phyloP scores from a whole-genome alignment of 2,113 vertebrate genomes.

The Pseudorhombus dupliciocellatus region DNA sequence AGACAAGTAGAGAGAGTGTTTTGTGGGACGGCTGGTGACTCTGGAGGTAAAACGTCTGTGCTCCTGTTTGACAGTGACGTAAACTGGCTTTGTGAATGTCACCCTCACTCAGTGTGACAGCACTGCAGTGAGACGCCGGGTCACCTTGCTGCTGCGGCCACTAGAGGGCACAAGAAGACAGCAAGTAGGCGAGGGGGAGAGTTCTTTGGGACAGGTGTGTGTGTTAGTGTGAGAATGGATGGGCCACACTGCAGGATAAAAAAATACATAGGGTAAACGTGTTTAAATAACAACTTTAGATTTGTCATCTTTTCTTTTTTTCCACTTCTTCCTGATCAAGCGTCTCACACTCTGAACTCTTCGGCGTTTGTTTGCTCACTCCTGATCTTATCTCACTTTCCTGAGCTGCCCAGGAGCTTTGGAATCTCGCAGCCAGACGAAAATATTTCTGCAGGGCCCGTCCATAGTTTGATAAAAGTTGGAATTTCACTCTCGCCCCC shows the following conservation, averaged over 20 bases:
- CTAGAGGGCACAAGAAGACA: constrained; percentile 65
- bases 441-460: constrained; percentile 30
- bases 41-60: neutral
- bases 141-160: constrained; percentile 38
- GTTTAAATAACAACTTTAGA: neutral
- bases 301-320: neutral
- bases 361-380: constrained; percentile 44
- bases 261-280: too few species aligned
- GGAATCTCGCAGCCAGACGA: constrained; percentile 47
- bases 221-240: constrained; percentile 12
- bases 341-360: neutral
- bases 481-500: constrained; percentile 49
- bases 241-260: neutral
- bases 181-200: neutral
- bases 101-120: constrained; percentile 43
- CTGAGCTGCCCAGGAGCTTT: constrained; percentile 10
- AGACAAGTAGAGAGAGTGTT: too few species aligned
- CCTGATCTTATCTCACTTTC: constrained; percentile 41
- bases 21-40: too few species aligned
- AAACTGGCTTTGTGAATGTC: constrained; percentile 31
- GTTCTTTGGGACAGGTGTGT: neutral
- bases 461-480: constrained; percentile 69
- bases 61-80: neutral
- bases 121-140: constrained; percentile 40
- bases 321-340: constrained; percentile 13